Conservation (phyloP, 2,797 vertebrate genomes). For the Morelia viridis region DNA sequence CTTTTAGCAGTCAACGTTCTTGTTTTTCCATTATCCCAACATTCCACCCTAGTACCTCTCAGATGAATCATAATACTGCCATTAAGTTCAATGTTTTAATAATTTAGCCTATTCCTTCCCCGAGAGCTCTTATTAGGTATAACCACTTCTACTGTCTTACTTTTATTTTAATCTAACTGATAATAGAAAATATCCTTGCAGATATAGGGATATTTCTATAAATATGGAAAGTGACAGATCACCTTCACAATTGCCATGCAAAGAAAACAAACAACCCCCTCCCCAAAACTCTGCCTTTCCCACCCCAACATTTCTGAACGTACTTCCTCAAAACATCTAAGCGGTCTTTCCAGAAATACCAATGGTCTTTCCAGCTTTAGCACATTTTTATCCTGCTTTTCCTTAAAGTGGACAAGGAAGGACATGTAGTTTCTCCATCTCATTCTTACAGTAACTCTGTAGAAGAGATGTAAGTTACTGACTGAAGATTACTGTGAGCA, state of each 20-base stretch:
- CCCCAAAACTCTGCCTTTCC: not conserved
- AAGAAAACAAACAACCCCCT: not conserved
- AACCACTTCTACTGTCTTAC: not conserved
- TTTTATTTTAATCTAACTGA: not conserved
- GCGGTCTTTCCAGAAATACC: not conserved
- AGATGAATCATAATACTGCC: constrained; percentile 47
- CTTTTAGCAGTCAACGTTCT: constrained; percentile 54
- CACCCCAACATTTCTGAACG: not conserved
- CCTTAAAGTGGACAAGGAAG: not conserved
- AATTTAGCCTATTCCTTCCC: not conserved
- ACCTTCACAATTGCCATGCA: not conserved
- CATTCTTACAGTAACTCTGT: not conserved
- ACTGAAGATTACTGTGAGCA: not conserved
- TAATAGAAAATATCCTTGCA: not conserved
- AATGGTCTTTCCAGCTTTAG: not conserved
- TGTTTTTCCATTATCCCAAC: constrained; percentile 59
- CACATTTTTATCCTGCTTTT: not conserved
- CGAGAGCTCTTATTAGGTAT: not conserved
- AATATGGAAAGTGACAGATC: not conserved
- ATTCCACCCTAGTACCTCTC: constrained; percentile 15
- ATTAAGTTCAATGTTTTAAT: constrained; percentile 29
- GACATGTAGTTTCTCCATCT: no score
- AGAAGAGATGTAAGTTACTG: not conserved
- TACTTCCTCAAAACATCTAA: not conserved
- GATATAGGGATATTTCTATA: not conserved